Evolutionary conservation across 2,888 invertebrate species (phyloP).

Genomic region (Strigamia crassipes): DNA sequence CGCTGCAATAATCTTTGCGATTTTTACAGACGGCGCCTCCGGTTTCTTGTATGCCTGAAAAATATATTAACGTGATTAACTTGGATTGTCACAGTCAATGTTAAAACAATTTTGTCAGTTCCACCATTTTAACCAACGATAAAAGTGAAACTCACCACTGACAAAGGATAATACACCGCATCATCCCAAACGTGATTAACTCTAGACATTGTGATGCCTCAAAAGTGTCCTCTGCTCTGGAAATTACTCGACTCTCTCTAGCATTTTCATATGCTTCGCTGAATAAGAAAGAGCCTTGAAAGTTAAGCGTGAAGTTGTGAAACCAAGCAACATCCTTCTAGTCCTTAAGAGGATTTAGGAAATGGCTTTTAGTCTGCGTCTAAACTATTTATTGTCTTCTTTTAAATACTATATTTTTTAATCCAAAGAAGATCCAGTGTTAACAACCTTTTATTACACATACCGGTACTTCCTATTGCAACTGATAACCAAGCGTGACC

Average conservation of each 20-base stretch:
- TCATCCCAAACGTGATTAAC: slow-evolving; percentile 27
- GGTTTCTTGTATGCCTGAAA: slow-evolving; percentile 77
- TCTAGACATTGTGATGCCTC: slow-evolving; percentile 11
- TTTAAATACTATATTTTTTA: neutral
- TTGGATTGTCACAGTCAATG: neutral
- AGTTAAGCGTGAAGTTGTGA: slow-evolving; percentile 42
- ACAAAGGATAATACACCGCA: slow-evolving; percentile 23
- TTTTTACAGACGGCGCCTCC: slow-evolving; percentile 76
- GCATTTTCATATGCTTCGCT: neutral
- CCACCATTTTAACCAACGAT: neutral
- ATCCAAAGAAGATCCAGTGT: neutral
- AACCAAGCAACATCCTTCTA: neutral
- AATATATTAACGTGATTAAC: neutral
- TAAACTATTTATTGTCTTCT: neutral
- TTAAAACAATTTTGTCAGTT: neutral
- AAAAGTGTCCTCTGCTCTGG: slow-evolving; percentile 9
- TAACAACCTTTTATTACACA: neutral
- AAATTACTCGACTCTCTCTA: neutral
- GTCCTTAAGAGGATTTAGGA: slow-evolving; percentile 25
- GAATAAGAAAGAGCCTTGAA: slow-evolving; percentile 18
- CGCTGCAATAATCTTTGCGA: slow-evolving; percentile 80
- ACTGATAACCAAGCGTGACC: slow-evolving; percentile 13
- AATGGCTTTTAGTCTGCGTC: neutral
- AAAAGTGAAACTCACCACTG: slow-evolving; percentile 12
- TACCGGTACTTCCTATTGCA: neutral